Base-by-base conservation (phyloP, 1,140 invertebrate genomes). In the Bombus terrestris region DNA sequence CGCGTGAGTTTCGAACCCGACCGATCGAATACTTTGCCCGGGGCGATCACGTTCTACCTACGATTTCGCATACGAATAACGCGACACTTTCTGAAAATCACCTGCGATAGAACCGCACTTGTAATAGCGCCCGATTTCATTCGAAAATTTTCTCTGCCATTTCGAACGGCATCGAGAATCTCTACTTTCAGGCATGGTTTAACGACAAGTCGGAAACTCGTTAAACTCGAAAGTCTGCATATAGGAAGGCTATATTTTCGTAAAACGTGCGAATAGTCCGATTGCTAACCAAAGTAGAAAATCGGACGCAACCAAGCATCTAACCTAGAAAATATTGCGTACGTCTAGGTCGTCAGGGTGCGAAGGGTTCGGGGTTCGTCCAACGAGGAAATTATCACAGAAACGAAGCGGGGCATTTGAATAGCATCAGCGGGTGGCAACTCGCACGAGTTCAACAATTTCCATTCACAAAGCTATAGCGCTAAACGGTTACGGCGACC, bases 1-100 rank as follows among this genome's bases (percentile, higher is more conserved):
- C 72, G 86, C 78, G 79, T 76, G 86, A 90, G 83, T 83, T 87
- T 88, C 76, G 82, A 75, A 66, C 41, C 37, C 83, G 77, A 39
- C 15, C 79, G 78, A 87, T 87, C 85, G 86, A 86, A 90, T 72
- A 79, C 77, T 83, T 77, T 66, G 87, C 81, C 81, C 37, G 80
- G 83, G 68, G 79, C 78, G 75, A 80, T 88, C 90, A 81, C 79
- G 82, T 86, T 74, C 35, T 88, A 74, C 37, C 62, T 66, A 64
- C 37, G 71, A 87, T 90, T 80, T 77, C 73, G 53, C 79, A 82
- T 81, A 76, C 76, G 68, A 85, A 86, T 83, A 73, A 66, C 32
- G 69, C 69, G 78, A 83, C 59, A 39, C 75, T 79, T 87, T 87
- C 62, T 78, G 72, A 71, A 85, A 86, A 37, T 83, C 72, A 79